These are phyloP conservation scores for Drosophila leontia DNA, from an alignment of 1,140 invertebrate species.

Conservation along the genomic window DNA sequence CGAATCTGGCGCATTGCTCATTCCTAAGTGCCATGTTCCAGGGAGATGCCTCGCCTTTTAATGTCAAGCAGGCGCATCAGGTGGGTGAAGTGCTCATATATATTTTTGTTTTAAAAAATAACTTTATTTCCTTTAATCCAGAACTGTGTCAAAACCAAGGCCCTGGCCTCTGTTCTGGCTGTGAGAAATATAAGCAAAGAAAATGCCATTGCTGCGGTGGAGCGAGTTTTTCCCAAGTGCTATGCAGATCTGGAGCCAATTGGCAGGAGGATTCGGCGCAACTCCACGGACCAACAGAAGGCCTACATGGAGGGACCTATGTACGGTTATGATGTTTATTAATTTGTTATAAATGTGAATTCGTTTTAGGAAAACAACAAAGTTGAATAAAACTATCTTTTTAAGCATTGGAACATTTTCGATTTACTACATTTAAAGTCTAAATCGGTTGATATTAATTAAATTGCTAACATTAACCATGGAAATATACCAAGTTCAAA, in stretches of 20 bases:
- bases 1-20: constrained; percentile 96
- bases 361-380: constrained; percentile 31
- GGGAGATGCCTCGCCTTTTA: constrained; percentile 91
- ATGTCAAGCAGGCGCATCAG: constrained; percentile 90
- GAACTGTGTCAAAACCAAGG: constrained; percentile 96
- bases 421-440: constrained; percentile 3
- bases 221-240: constrained; percentile 96
- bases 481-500: constrained; percentile 53
- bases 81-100: constrained; percentile 73
- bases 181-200: constrained; percentile 90
- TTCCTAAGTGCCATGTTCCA: constrained; percentile 92
- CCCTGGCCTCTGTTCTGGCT: constrained; percentile 92
- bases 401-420: constrained; percentile 28
- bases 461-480: constrained; percentile 54
- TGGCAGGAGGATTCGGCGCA: constrained; percentile 92
- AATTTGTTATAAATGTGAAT: constrained; percentile 26
- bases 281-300: constrained; percentile 91
- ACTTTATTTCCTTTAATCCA: constrained; percentile 71
- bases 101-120: not conserved
- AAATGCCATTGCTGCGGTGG: constrained; percentile 91
- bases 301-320: constrained; percentile 91
- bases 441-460: constrained; percentile 59
- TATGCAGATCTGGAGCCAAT: constrained; percentile 97
- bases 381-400: constrained; percentile 49
- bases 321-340: constrained; percentile 91